These are phyloP conservation scores for Pelmatolapia mariae DNA, from an alignment of 2,113 vertebrate species.

Conservation along the genomic window DNA sequence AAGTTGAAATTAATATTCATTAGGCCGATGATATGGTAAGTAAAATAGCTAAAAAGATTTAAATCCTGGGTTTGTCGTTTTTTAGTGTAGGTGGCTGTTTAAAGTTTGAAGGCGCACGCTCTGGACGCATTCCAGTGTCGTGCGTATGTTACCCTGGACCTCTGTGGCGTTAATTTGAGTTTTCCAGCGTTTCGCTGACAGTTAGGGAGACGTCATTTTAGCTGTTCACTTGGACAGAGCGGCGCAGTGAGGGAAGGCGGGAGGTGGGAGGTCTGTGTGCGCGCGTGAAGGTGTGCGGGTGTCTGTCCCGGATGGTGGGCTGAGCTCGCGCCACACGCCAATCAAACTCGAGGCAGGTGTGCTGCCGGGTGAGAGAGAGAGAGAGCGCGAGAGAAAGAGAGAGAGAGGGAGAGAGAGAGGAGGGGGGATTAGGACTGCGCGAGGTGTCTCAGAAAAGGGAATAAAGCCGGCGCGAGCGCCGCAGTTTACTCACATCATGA, in stretches of 20 bases:
- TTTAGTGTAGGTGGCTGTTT: not conserved
- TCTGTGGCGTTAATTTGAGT: conserved; percentile 7
- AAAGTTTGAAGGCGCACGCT: not conserved
- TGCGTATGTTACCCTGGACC: not conserved
- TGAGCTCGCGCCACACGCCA: conserved; percentile 62
- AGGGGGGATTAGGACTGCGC: conserved; percentile 43
- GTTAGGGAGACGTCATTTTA: conserved; percentile 38
- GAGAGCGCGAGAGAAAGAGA: not conserved
- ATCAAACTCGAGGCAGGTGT: conserved; percentile 56
- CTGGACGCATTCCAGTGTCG: not conserved
- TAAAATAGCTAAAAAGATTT: not conserved
- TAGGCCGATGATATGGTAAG: not conserved
- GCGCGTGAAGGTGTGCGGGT: not conserved
- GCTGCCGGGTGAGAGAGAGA: not conserved
- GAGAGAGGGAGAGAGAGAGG: not conserved
- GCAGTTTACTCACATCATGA: conserved; percentile 59
- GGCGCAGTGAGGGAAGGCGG: not conserved
- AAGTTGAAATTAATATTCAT: not conserved
- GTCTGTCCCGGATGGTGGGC: conserved; percentile 26
- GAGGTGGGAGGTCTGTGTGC: not conserved
- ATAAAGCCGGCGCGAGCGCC: conserved; percentile 57
- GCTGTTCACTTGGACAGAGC: not conserved
- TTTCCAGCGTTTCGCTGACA: conserved; percentile 19
- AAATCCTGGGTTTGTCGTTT: not conserved
- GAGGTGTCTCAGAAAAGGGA: conserved; percentile 56